phyloP scores from a whole-genome alignment of 2,888 invertebrate species.

The Anoplius nigerrimus region DNA sequence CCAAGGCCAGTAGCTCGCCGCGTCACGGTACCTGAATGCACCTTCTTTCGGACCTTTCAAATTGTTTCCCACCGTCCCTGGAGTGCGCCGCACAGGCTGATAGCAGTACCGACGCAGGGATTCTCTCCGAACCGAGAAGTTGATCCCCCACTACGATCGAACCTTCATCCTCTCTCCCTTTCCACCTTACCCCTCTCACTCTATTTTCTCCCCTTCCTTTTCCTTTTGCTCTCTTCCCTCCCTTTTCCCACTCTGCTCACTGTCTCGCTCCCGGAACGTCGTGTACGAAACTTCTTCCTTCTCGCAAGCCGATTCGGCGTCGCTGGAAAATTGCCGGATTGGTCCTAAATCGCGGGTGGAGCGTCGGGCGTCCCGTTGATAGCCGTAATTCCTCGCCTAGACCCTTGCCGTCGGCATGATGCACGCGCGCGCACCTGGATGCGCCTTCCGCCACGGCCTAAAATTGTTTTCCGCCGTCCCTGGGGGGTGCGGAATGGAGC shows the following conservation, averaged over 20 bases:
- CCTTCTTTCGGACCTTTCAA: constrained; percentile 35
- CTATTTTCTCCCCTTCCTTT: not conserved
- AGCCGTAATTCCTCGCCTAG: not conserved
- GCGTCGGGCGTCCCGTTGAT: not conserved
- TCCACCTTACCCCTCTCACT: not conserved
- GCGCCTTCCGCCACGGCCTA: constrained; percentile 26
- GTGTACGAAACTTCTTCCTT: not conserved
- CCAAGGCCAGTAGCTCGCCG: too few relatives aligned
- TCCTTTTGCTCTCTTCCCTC: not conserved
- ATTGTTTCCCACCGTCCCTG: constrained; percentile 58
- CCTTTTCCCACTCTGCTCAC: constrained; percentile 1
- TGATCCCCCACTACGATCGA: not conserved
- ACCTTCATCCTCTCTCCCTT: not conserved
- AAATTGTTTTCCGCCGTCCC: constrained; percentile 60
- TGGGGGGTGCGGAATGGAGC: constrained; percentile 36
- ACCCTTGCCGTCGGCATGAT: too few relatives aligned
- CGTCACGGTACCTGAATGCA: too few relatives aligned
- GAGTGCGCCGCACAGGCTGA: constrained; percentile 34
- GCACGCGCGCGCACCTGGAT: too few relatives aligned
- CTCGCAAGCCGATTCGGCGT: not conserved
- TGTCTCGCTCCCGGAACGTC: not conserved
- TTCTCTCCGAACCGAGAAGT: not conserved
- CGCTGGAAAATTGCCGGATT: not conserved
- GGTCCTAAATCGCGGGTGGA: not conserved
- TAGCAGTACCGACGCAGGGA: not conserved